Conservation (phyloP, 2,888 invertebrate genomes). For the Leucania comma region DNA sequence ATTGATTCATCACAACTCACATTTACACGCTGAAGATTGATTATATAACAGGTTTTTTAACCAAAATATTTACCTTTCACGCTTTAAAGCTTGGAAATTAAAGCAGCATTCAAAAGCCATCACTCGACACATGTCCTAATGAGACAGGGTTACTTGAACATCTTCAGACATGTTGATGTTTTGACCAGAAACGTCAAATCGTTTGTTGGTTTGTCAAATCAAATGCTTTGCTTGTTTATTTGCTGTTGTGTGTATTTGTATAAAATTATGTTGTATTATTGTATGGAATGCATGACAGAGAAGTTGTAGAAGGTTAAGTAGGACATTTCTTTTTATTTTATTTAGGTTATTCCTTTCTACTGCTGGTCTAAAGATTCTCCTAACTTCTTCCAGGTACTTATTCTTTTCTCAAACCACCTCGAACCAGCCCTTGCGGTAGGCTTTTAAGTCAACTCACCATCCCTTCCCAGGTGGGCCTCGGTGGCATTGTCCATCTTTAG, state of each 20-base stretch:
- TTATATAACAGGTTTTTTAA: slow-evolving; percentile 23
- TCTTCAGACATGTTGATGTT: slow-evolving; percentile 38
- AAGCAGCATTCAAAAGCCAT: slow-evolving; percentile 17
- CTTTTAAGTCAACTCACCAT: too few species aligned
- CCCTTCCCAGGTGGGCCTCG: too few species aligned
- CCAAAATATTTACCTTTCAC: slow-evolving; percentile 39
- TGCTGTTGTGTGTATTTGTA: slow-evolving; percentile 42
- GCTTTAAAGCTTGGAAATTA: slow-evolving; percentile 16
- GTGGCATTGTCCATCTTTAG: too few species aligned
- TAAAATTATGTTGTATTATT: slow-evolving; percentile 33
- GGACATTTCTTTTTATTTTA: background rate
- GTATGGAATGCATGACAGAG: slow-evolving; percentile 8
- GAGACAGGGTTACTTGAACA: slow-evolving; percentile 38
- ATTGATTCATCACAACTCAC: slow-evolving; percentile 38
- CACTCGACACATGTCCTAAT: slow-evolving; percentile 8
- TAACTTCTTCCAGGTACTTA: too few species aligned
- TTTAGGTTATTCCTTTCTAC: background rate
- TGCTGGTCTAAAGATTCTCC: too few species aligned
- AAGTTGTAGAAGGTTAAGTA: slow-evolving; percentile 25
- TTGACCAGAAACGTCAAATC: slow-evolving; percentile 30
- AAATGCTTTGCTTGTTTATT: slow-evolving; percentile 39
- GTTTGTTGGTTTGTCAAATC: slow-evolving; percentile 53
- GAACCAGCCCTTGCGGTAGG: too few species aligned
- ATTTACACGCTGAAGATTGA: slow-evolving; percentile 35
- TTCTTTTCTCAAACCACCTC: too few species aligned